These are phyloP conservation scores for Eubasilissa regina DNA, from an alignment of 1,140 invertebrate genomes.

Conservation along the genomic window DNA sequence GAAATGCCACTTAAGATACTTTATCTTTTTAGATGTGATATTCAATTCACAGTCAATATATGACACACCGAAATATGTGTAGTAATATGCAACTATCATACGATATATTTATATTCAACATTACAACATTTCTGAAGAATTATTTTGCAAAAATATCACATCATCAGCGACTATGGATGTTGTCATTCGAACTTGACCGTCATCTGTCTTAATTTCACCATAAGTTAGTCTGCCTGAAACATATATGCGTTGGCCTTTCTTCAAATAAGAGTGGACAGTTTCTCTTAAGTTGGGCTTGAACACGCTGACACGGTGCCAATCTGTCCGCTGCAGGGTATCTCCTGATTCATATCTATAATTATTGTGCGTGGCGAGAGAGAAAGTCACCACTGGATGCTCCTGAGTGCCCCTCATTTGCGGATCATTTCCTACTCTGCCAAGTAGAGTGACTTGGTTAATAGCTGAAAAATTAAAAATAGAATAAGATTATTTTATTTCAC, in stretches of 20 bases:
- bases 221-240: slow-evolving; percentile 88
- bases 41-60: too few relatives aligned
- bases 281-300: slow-evolving; percentile 90
- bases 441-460: slow-evolving; percentile 88
- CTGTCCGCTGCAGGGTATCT: slow-evolving; percentile 86
- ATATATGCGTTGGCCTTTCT: slow-evolving; percentile 90
- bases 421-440: slow-evolving; percentile 90
- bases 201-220: slow-evolving; percentile 86
- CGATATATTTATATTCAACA: background rate
- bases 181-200: slow-evolving; percentile 79
- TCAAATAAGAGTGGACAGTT: slow-evolving; percentile 83
- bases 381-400: slow-evolving; percentile 89
- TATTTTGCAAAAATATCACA: slow-evolving; percentile 83
- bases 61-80: too few relatives aligned
- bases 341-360: slow-evolving; percentile 87
- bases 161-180: slow-evolving; percentile 91
- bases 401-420: slow-evolving; percentile 87
- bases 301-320: slow-evolving; percentile 92
- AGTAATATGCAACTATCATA: too few relatives aligned
- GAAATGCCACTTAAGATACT: too few relatives aligned
- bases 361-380: slow-evolving; percentile 91
- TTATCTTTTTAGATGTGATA: too few relatives aligned
- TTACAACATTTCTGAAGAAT: background rate
- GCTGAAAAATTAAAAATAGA: slow-evolving; percentile 72
- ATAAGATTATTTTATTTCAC: background rate